Evolutionary conservation across 2,113 vertebrate species (phyloP).

Genomic region (Colossoma macropomum): DNA sequence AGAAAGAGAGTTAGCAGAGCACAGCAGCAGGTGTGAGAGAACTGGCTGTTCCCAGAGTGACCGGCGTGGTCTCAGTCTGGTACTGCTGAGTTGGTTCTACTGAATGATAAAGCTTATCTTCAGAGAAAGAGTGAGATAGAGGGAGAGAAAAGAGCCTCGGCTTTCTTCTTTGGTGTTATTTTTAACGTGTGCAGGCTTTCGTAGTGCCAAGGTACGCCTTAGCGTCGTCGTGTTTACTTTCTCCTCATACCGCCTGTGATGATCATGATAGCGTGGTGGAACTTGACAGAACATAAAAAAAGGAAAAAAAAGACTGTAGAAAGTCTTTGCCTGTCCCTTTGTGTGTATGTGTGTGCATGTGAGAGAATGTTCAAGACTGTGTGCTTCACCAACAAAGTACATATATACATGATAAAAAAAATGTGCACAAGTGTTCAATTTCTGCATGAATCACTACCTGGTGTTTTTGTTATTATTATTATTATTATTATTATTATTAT

Average conservation of each 20-base stretch:
- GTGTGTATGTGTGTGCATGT: neutral
- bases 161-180: slow-evolving; percentile 19
- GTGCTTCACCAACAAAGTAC: too few species aligned
- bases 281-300: too few species aligned
- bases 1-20: slow-evolving; percentile 7
- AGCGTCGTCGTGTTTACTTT: neutral
- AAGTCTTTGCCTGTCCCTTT: neutral
- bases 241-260: neutral
- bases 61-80: neutral
- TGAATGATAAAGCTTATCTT: slow-evolving; percentile 32
- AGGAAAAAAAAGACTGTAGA: neutral
- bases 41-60: neutral
- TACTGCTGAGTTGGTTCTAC: slow-evolving; percentile 20
- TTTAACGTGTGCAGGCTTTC: slow-evolving; percentile 25
- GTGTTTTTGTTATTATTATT: neutral
- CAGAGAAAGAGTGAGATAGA: slow-evolving; percentile 1
- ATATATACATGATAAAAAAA: neutral
- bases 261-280: neutral
- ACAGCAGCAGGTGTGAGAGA: neutral
- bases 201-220: slow-evolving; percentile 6
- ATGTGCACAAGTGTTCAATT: slow-evolving; percentile 4
- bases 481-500: too few species aligned
- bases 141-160: slow-evolving; percentile 14
- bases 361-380: too few species aligned
- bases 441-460: neutral